These are phyloP conservation scores for Drosophila funebris DNA, from an alignment of 1,140 invertebrate species.

Conservation along the genomic window DNA sequence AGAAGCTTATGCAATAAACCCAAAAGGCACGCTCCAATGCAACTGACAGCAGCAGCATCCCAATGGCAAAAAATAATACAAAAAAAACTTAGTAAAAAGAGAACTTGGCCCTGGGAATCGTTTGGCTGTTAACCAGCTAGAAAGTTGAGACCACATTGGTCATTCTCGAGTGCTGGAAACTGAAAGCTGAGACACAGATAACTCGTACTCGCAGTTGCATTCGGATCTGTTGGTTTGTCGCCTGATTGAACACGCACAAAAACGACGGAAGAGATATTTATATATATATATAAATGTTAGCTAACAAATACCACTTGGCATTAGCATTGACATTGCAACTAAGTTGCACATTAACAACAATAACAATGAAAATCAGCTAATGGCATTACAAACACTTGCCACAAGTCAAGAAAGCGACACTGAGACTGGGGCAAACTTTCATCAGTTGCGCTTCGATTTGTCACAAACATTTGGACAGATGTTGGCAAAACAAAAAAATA, in stretches of 20 bases:
- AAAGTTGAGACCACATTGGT: slow-evolving; percentile 69
- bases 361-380: slow-evolving; percentile 21
- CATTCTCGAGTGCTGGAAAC: slow-evolving; percentile 35
- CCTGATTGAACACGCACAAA: slow-evolving; percentile 45
- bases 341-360: slow-evolving; percentile 39
- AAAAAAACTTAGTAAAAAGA: neutral
- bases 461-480: slow-evolving; percentile 50
- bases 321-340: slow-evolving; percentile 40
- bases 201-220: slow-evolving; percentile 60
- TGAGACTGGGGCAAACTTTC: slow-evolving; percentile 40
- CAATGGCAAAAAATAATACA: slow-evolving; percentile 17
- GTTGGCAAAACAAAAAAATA: slow-evolving; percentile 26
- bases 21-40: slow-evolving; percentile 32
- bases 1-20: slow-evolving; percentile 36
- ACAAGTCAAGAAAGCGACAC: neutral
- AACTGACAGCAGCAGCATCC: slow-evolving; percentile 32
- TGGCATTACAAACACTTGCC: slow-evolving; percentile 29
- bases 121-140: slow-evolving; percentile 21
- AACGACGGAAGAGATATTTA: neutral
- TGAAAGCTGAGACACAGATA: slow-evolving; percentile 57
- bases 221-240: slow-evolving; percentile 53
- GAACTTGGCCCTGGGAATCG: slow-evolving; percentile 27
- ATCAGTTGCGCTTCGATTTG: slow-evolving; percentile 34
- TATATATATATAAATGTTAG: neutral
- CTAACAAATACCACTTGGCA: slow-evolving; percentile 31